phyloP scores from a whole-genome alignment of 1,140 invertebrate species.

The Ceratitis capitata region DNA sequence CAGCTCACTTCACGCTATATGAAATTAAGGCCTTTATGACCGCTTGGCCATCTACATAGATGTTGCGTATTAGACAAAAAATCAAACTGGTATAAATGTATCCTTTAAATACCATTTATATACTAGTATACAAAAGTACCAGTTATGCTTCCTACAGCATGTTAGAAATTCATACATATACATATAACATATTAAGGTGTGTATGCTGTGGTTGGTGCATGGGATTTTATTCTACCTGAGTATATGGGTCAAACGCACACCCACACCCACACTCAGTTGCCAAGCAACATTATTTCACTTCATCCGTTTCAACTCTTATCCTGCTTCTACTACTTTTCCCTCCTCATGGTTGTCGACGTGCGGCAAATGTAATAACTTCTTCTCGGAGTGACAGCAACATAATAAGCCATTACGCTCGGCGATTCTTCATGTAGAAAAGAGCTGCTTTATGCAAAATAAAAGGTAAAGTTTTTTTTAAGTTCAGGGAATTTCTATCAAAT shows the following conservation, averaged over 20 bases:
- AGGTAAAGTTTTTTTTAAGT: background rate
- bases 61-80: no score
- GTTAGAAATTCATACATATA: background rate
- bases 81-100: no score
- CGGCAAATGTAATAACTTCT: background rate
- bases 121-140: no score
- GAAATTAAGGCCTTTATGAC: no score
- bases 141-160: no score
- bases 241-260: background rate
- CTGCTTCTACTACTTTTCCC: background rate
- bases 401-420: background rate
- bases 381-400: background rate
- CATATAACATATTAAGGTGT: background rate
- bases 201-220: background rate
- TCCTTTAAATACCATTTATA: no score
- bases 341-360: no score
- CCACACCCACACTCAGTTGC: background rate
- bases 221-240: background rate
- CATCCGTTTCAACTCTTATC: background rate
- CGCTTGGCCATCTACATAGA: no score
- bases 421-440: background rate
- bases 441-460: background rate
- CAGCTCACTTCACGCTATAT: no score
- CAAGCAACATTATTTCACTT: background rate
- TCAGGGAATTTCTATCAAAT: background rate